These are phyloP conservation scores for Prorops nasuta DNA, from an alignment of 1,140 invertebrate genomes.

Conservation along the genomic window DNA sequence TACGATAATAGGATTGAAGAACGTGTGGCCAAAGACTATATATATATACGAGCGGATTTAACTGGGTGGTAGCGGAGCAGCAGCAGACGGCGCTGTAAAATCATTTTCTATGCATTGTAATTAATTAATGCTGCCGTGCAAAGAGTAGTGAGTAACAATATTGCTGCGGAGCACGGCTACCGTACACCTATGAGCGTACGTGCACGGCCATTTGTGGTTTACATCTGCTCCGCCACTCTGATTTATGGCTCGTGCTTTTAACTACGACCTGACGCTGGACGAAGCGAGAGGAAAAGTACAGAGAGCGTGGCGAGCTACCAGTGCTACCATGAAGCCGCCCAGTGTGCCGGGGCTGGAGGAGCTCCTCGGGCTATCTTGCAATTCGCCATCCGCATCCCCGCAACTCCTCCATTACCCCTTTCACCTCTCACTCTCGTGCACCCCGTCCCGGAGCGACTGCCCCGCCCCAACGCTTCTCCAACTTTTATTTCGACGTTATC, in stretches of 20 bases:
- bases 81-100: slow-evolving; percentile 12
- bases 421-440: neutral
- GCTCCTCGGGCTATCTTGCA: too few relatives aligned
- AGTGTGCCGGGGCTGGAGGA: neutral
- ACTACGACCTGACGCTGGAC: slow-evolving; percentile 18
- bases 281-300: neutral
- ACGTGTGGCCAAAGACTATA: too few relatives aligned
- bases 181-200: too few relatives aligned
- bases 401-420: neutral
- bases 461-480: slow-evolving; percentile 11
- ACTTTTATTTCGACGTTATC: slow-evolving; percentile 28
- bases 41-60: too few relatives aligned
- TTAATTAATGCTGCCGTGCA: slow-evolving; percentile 39
- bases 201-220: slow-evolving; percentile 33
- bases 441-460: neutral
- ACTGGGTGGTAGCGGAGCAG: too few relatives aligned
- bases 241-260: slow-evolving; percentile 37
- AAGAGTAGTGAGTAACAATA: slow-evolving; percentile 31
- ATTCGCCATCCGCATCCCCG: neutral
- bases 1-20: too few relatives aligned
- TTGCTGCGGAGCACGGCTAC: slow-evolving; percentile 11
- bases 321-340: slow-evolving; percentile 12
- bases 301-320: neutral
- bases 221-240: slow-evolving; percentile 34
- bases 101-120: slow-evolving; percentile 42